These are phyloP conservation scores for Takifugu bimaculatus DNA, from an alignment of 2,113 vertebrate genomes.

Conservation along the genomic window DNA sequence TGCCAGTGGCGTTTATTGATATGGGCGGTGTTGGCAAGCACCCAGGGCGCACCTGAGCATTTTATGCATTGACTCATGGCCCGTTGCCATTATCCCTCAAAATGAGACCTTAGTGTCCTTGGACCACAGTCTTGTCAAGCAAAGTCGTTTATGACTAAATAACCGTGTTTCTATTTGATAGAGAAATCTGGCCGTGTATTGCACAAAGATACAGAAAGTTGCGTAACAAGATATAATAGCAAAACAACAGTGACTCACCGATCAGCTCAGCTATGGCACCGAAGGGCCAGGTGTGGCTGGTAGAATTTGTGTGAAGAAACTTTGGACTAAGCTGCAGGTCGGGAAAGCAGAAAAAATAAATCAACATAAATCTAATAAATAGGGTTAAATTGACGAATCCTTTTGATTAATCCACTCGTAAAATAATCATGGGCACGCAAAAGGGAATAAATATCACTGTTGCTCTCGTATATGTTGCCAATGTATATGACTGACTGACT, in stretches of 20 bases:
- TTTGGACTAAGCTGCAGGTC: constrained; percentile 83
- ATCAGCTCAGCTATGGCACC: constrained; percentile 95
- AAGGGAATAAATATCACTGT: no score
- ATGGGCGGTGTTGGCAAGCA: no score
- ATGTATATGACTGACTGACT: no score
- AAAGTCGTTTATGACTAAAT: no score
- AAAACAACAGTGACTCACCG: constrained; percentile 77
- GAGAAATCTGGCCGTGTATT: no score
- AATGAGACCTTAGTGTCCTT: constrained; percentile 76
- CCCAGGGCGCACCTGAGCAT: constrained; percentile 85
- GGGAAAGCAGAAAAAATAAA: constrained; percentile 9
- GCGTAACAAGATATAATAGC: not conserved
- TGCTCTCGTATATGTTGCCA: no score
- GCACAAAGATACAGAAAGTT: not conserved
- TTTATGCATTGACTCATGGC: constrained; percentile 83
- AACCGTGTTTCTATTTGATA: no score
- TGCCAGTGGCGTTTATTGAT: no score
- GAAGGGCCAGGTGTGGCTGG: constrained; percentile 97
- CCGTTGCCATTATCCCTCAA: constrained; percentile 94
- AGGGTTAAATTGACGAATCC: no score
- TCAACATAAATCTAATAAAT: no score
- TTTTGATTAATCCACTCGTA: no score
- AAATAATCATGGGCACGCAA: no score
- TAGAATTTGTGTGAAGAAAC: constrained; percentile 93
- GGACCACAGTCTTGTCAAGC: constrained; percentile 82